phyloP scores from a whole-genome alignment of 2,797 vertebrate genomes.

The Pelobates cultripes region DNA sequence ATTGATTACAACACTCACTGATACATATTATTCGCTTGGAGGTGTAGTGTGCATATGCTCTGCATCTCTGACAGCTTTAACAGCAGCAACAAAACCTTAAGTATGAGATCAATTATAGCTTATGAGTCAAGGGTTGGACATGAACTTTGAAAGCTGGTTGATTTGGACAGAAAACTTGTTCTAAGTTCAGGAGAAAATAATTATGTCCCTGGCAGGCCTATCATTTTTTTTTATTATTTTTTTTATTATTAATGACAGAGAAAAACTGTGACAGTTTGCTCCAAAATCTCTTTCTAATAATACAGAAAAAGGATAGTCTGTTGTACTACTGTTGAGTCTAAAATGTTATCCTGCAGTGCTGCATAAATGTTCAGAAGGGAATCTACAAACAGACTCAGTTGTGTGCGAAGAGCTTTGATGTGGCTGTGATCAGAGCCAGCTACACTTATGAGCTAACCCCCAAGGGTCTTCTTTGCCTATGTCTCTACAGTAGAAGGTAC shows the following conservation, averaged over 20 bases:
- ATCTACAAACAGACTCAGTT: conserved; percentile 41
- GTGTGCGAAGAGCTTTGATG: not conserved
- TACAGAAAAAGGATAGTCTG: not conserved
- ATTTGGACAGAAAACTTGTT: conserved; percentile 36
- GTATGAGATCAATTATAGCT: conserved; percentile 58
- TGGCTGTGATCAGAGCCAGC: conserved; percentile 4
- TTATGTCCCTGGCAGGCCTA: conserved; percentile 36
- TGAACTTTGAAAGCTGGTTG: conserved; percentile 32
- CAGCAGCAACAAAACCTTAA: conserved; percentile 58
- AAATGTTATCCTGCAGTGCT: not conserved
- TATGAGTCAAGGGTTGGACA: conserved; percentile 48
- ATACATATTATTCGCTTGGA: conserved; percentile 74
- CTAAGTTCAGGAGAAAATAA: conserved; percentile 52
- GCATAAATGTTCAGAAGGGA: rapidly evolving
- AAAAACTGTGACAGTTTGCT: conserved; percentile 36
- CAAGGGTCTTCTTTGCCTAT: conserved; percentile 48
- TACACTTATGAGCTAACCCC: conserved; percentile 41
- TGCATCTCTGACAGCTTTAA: conserved; percentile 61
- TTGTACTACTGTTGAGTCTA: conserved; percentile 20
- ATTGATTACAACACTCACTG: conserved; percentile 74
- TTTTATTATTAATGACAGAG: conserved; percentile 39
- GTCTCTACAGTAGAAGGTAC: conserved; percentile 46
- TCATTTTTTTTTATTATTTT: conserved; percentile 7
- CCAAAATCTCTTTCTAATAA: conserved; percentile 47
- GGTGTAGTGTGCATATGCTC: conserved; percentile 64